Evolutionary conservation across 2,888 invertebrate genomes (phyloP), one percentile per base, ranked within the genome.

Genomic region (Diarsia brunnea): DNA sequence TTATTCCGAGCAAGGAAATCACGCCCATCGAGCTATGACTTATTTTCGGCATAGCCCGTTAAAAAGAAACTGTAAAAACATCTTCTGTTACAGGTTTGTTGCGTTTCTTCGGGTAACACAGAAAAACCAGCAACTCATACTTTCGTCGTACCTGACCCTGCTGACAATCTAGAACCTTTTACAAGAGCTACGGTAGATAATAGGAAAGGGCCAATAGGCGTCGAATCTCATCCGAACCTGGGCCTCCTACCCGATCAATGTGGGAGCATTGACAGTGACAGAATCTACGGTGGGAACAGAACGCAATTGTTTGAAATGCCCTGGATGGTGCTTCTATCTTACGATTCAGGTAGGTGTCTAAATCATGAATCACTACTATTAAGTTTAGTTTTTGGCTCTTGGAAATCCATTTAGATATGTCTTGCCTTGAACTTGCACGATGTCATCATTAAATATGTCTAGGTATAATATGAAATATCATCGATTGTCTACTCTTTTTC

Each of bases 241-340:
- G n/a, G 65, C 1, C 76, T 90, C 11, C 60, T 96, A 38, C 94
- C 96, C 3, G 90, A 74, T 4, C 85, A 93, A 0, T 98, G 98
- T 88, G 98, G 98, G 0, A 91, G 92, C 0, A 90, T 97, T 11
- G 95, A 95, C 19, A 92, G 94, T 12, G 95, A 97, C 64, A 97
- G 97, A 86, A 97, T 98, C 66, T 94, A 97, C 43, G 97, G 97
- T 4, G 98, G 98, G 0, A 96, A 97, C 64, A 93, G 95, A 76
- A 97, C 98, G 0, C 92, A 92, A 0, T 90, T 98, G 8, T 97
- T 96, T 60, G 97, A 98, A 86, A 98, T 97, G 93, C 98, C 98
- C 0, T 98, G 98, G 98, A 97, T 98, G 98, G 98, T 97, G 0
- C 93, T 98, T 2, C 90, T 98, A n/a, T 97, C 97, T 2, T 98